phyloP scores from a whole-genome alignment of 2,888 invertebrate genomes.

The Euspilapteryx auroguttella region DNA sequence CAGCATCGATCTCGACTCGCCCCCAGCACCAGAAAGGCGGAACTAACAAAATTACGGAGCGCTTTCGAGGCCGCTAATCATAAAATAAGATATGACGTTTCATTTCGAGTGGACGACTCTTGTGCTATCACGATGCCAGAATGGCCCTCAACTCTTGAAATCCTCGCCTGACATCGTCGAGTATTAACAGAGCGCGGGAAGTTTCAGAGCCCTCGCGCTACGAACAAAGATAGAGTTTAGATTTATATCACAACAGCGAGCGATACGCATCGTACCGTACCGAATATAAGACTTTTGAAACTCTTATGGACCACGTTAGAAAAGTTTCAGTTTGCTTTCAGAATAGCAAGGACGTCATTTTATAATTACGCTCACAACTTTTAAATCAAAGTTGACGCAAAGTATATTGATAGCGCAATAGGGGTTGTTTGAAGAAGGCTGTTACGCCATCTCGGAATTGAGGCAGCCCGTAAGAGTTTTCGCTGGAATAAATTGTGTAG shows the following conservation, averaged over 20 bases:
- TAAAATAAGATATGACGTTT: conserved; percentile 63
- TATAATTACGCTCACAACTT: conserved; percentile 19
- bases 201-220: conserved; percentile 25
- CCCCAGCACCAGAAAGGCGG: conserved; percentile 63
- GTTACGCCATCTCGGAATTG: conserved; percentile 12
- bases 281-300: no score
- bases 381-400: conserved; percentile 1
- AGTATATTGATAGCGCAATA: conserved; percentile 12
- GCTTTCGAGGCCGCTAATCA: conserved; percentile 63
- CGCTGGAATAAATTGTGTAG: conserved; percentile 39
- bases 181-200: conserved; percentile 35
- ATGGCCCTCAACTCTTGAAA: conserved; percentile 60
- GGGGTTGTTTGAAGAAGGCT: conserved; percentile 12
- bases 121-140: conserved; percentile 55
- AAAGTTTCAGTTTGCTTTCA: no score
- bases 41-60: conserved; percentile 63
- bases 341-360: conserved; percentile 7
- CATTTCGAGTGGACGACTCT: conserved; percentile 59
- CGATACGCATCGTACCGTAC: no score
- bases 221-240: conserved; percentile 19
- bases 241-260: conserved; percentile 16
- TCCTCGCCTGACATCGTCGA: conserved; percentile 49
- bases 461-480: conserved; percentile 23
- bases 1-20: conserved; percentile 60
- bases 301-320: no score